Percentiles rank a stretch among this genome's conserved stretches.
Evolutionary conservation across 1,140 invertebrate species (phyloP).

Genomic region (Drosophila paulistorum): DNA sequence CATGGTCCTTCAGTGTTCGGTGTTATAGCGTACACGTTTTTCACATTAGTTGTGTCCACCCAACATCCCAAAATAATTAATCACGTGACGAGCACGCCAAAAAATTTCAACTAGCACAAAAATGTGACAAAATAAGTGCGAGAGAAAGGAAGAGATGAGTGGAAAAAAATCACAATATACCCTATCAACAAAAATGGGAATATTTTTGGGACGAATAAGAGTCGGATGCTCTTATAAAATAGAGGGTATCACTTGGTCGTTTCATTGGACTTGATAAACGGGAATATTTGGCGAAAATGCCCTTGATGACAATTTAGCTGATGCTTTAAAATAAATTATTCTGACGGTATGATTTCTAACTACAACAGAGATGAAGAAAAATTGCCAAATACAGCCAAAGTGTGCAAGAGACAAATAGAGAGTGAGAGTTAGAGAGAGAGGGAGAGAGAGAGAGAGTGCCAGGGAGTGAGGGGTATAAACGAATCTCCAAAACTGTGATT

Average conservation of each 20-base stretch:
- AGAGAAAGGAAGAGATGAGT: slow-evolving; percentile 28
- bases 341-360: slow-evolving; percentile 22
- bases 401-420: not conserved
- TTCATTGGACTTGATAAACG: not conserved
- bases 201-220: not conserved
- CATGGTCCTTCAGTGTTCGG: slow-evolving; percentile 29
- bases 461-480: not conserved
- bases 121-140: slow-evolving; percentile 24
- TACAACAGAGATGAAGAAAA: not conserved
- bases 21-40: slow-evolving; percentile 40
- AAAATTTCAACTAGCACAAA: slow-evolving; percentile 51
- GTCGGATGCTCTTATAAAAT: too few species aligned
- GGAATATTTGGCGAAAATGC: slow-evolving; percentile 47
- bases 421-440: too few species aligned
- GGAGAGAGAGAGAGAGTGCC: too few species aligned
- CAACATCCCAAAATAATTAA: slow-evolving; percentile 43
- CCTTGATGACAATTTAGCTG: slow-evolving; percentile 69
- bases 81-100: slow-evolving; percentile 51
- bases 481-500: slow-evolving; percentile 13
- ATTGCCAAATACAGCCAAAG: slow-evolving; percentile 3
- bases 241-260: not conserved
- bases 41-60: slow-evolving; percentile 44
- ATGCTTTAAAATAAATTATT: slow-evolving; percentile 65
- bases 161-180: too few species aligned
- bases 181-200: too few species aligned